Conservation (phyloP, 1,140 invertebrate genomes). For the Nomia melanderi region DNA sequence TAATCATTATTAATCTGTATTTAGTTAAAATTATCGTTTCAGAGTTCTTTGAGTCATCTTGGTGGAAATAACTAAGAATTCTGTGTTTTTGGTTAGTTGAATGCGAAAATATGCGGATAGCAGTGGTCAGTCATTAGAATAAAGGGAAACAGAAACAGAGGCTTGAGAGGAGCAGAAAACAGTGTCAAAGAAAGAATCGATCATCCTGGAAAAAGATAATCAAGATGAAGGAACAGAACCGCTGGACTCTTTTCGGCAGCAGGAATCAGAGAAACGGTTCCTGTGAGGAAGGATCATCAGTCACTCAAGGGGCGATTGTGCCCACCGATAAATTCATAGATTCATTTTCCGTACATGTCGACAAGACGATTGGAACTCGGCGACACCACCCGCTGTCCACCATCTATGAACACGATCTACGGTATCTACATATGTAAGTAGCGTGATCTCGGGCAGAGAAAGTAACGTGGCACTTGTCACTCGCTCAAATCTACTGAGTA, state of each 20-base stretch:
- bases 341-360: constrained; percentile 32
- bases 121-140: not conserved
- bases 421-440: constrained; percentile 20
- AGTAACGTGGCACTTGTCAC: not conserved
- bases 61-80: too few relatives aligned
- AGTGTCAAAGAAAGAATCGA: not conserved
- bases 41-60: too few relatives aligned
- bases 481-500: not conserved
- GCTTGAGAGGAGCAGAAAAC: fast-evolving
- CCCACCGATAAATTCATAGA: constrained; percentile 56
- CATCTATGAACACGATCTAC: constrained; percentile 55
- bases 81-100: too few relatives aligned
- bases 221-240: constrained; percentile 1
- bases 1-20: too few relatives aligned
- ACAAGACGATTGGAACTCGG: constrained; percentile 38
- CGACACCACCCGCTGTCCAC: constrained; percentile 44
- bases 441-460: constrained; percentile 25
- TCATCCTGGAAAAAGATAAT: not conserved
- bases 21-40: too few relatives aligned
- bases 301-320: constrained; percentile 45
- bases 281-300: constrained; percentile 42
- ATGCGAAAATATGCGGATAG: not conserved
- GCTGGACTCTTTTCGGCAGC: constrained; percentile 8
- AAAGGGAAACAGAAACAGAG: not conserved
- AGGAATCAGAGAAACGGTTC: constrained; percentile 31